Evolutionary conservation across 2,797 vertebrate genomes (phyloP).

Genomic region (Aldrovandia affinis): DNA sequence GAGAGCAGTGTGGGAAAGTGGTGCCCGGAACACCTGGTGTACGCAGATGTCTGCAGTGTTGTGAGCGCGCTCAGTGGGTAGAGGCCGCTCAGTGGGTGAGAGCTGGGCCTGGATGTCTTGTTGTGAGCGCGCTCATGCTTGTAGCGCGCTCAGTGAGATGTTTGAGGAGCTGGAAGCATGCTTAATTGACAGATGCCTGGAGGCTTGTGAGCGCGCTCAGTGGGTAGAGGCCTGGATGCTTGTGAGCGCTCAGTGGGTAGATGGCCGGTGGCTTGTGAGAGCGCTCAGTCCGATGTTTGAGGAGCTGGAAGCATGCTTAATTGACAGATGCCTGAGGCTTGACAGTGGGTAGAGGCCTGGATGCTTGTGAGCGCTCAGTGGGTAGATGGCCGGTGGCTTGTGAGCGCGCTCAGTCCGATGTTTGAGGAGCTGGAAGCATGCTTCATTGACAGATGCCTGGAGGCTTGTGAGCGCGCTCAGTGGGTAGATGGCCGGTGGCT

Average conservation of each 20-base stretch:
- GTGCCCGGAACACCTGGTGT: conserved; percentile 56
- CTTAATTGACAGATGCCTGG: conserved; percentile 53
- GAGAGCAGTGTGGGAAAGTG: conserved; percentile 59
- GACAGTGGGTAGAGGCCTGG: conserved; percentile 30
- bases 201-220: conserved; percentile 39
- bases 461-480: conserved; percentile 39
- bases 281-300: too few species aligned
- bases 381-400: conserved; percentile 52
- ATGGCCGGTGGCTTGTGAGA: background rate
- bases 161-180: background rate
- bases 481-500: conserved; percentile 5
- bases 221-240: conserved; percentile 21
- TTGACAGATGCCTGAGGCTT: conserved; percentile 52
- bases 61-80: conserved; percentile 42
- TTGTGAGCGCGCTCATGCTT: conserved; percentile 41
- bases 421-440: background rate
- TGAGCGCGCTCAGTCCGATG: conserved; percentile 37
- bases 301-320: background rate
- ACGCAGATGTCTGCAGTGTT: conserved; percentile 52
- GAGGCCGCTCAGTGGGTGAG: too few species aligned
- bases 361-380: conserved; percentile 10
- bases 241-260: background rate
- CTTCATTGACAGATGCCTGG: conserved; percentile 54
- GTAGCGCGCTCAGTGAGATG: too few species aligned
- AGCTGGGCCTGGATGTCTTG: too few species aligned